Percentiles rank a stretch among this genome's conserved stretches.
Evolutionary conservation across 2,888 invertebrate genomes (phyloP).

Genomic region (Lepidochrysops patricia): DNA sequence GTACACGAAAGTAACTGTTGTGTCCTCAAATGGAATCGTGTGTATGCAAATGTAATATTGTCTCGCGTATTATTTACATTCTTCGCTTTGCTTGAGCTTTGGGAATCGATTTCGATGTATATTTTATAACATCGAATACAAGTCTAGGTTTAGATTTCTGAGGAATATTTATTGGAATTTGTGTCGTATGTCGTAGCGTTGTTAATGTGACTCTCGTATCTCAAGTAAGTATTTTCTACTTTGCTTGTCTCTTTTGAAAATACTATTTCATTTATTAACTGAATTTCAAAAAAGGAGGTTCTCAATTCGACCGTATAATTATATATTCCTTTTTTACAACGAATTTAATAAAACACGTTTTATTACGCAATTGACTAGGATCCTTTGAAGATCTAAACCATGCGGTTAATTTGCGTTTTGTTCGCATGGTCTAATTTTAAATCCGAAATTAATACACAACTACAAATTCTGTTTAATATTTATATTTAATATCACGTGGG

Average conservation of each 20-base stretch:
- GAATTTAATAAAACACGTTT: too few species aligned
- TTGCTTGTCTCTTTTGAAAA: too few species aligned
- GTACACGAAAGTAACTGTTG: constrained; percentile 20
- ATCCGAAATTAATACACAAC: too few species aligned
- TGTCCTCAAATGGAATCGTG: constrained; percentile 24
- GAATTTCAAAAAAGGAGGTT: too few species aligned
- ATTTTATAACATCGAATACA: constrained; percentile 5
- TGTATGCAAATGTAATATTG: constrained; percentile 31
- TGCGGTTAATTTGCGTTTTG: too few species aligned
- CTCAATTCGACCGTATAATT: too few species aligned
- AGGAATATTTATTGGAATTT: background rate
- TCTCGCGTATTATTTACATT: constrained; percentile 25
- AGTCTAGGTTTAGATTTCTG: background rate
- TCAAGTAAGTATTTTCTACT: too few species aligned
- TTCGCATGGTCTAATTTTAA: too few species aligned
- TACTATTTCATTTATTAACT: too few species aligned
- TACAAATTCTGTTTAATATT: background rate
- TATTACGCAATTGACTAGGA: too few species aligned
- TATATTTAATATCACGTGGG: background rate
- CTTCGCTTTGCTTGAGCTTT: constrained; percentile 16
- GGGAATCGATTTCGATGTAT: constrained; percentile 12
- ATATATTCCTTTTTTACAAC: too few species aligned
- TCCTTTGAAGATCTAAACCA: too few species aligned
- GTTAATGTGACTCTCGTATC: background rate
- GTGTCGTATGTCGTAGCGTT: background rate